Evolutionary conservation across 2,113 vertebrate genomes (phyloP).

Genomic region (Sus scrofa): T2T-Sscrofa CM000813.6:25068501-25069000

Average conservation of each 20-base stretch:
- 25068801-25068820: neutral
- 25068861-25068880: too few species aligned
- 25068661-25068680: neutral
- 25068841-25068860: neutral
- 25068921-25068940: neutral
- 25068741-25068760: neutral
- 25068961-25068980: fast-evolving
- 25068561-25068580: neutral
- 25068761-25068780: neutral
- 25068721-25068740: neutral
- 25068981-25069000: fast-evolving
- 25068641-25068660: neutral
- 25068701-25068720: neutral
- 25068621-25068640: neutral
- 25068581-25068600: neutral
- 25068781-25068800: neutral
- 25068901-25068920: neutral
- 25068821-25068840: too few species aligned
- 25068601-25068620: neutral
- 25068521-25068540: neutral
- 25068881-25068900: neutral
- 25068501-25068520: neutral
- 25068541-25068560: fast-evolving
- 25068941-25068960: neutral
- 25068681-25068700: neutral